phyloP scores from a whole-genome alignment of 1,140 invertebrate species.

The Drosophila carrolli region DNA sequence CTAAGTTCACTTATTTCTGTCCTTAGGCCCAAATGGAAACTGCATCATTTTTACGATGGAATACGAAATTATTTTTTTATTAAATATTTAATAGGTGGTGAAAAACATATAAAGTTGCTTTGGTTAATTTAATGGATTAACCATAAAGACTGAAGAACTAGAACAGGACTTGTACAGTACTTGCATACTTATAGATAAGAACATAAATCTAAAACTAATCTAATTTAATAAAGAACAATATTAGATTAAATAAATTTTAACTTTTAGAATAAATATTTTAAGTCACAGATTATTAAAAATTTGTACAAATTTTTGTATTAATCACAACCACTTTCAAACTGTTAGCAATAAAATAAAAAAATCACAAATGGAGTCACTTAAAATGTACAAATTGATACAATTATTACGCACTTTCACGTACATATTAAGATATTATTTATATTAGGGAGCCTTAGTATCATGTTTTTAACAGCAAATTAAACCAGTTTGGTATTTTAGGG shows the following conservation, averaged over 20 bases:
- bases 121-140: no score
- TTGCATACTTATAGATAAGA: no score
- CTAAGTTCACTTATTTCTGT: conserved; percentile 10
- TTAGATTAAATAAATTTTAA: no score
- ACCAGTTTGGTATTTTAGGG: no score
- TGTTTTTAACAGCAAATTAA: neutral
- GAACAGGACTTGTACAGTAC: no score
- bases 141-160: no score
- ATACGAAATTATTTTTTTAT: no score
- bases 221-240: no score
- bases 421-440: neutral
- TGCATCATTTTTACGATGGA: neutral
- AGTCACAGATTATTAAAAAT: neutral
- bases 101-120: no score
- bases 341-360: neutral
- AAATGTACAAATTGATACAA: neutral
- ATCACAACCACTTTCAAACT: neutral
- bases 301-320: no score
- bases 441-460: neutral
- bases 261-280: neutral
- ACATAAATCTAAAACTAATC: no score
- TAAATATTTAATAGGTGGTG: no score
- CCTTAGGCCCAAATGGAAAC: neutral
- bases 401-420: neutral
- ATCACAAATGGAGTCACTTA: neutral